These are phyloP conservation scores for Sarcoramphus papa DNA, from an alignment of 2,797 vertebrate species.

Conservation along the genomic window DNA sequence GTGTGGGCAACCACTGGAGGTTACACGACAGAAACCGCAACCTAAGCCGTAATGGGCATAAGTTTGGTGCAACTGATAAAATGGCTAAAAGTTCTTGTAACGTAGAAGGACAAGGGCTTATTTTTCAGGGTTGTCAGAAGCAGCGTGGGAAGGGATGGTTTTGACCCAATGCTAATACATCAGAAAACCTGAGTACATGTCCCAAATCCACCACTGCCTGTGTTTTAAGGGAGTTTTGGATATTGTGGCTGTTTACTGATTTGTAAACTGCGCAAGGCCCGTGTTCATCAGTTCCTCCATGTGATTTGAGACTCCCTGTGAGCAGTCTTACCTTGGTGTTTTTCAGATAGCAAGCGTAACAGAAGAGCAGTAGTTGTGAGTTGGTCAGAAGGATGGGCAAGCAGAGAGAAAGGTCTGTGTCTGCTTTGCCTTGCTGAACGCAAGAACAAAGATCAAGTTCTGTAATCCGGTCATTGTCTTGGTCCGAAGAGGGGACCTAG, in stretches of 20 bases:
- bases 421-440: not conserved
- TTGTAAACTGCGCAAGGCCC: not conserved
- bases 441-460: not conserved
- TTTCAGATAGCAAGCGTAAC: not conserved
- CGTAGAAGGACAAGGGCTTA: not conserved
- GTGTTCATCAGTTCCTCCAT: not conserved
- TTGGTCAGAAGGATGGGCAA: not conserved
- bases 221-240: not conserved
- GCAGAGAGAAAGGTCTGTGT: not conserved
- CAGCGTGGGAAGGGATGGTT: not conserved
- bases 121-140: not conserved
- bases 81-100: not conserved
- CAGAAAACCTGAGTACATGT: not conserved
- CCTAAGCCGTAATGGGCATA: rapidly evolving
- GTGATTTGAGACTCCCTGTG: not conserved
- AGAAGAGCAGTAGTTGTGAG: not conserved
- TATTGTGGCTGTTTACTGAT: not conserved
- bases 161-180: not conserved
- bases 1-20: rapidly evolving
- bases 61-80: rapidly evolving
- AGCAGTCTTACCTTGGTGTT: not conserved
- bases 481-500: not conserved
- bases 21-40: rapidly evolving
- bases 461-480: not conserved
- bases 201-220: not conserved